Conservation (phyloP, 2,888 invertebrate species). For the Idaea aversata region DNA sequence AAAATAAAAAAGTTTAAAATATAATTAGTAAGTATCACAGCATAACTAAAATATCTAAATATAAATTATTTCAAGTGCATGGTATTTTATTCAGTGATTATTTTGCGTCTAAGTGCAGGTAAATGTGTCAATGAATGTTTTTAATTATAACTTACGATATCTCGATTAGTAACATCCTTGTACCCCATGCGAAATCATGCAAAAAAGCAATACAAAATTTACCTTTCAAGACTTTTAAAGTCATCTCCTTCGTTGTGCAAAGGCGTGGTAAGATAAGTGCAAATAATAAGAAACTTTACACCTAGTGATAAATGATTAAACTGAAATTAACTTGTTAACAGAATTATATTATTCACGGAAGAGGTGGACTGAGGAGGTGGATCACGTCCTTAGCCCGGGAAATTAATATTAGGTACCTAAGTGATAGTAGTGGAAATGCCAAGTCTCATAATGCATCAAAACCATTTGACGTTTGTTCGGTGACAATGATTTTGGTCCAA, state of each 20-base stretch:
- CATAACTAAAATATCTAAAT: constrained; percentile 2
- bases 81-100: constrained; percentile 55
- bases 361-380: constrained; percentile 21
- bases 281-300: constrained; percentile 45
- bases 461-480: background rate
- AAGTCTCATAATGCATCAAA: background rate
- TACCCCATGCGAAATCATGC: constrained; percentile 59
- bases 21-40: constrained; percentile 1
- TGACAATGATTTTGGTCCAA: background rate
- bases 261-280: constrained; percentile 70
- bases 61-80: constrained; percentile 50
- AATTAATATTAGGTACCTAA: background rate
- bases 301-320: constrained; percentile 43
- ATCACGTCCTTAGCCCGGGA: too few relatives aligned
- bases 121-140: constrained; percentile 12
- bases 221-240: constrained; percentile 71
- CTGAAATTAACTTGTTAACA: constrained; percentile 26
- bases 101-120: constrained; percentile 23
- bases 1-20: background rate
- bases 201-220: constrained; percentile 76
- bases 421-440: background rate
- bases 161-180: constrained; percentile 37
- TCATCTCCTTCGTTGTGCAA: constrained; percentile 73
- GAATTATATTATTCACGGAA: constrained; percentile 48
- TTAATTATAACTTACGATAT: constrained; percentile 26